Evolutionary conservation across 2,888 invertebrate genomes (phyloP).

Genomic region (Seladonia tumulorum): DNA sequence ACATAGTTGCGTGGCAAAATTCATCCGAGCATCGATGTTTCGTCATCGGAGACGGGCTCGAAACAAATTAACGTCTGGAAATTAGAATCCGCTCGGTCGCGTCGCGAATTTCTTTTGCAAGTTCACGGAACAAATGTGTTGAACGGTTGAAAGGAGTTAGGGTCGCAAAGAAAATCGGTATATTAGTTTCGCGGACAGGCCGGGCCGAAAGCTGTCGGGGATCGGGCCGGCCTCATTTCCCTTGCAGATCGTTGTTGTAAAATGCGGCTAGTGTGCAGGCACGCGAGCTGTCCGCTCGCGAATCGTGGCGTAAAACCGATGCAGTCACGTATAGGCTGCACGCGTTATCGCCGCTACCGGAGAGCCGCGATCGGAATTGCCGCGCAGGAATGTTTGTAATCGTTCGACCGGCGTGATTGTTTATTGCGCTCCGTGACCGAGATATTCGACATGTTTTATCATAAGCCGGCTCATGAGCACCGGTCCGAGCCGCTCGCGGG

Average conservation of each 20-base stretch:
- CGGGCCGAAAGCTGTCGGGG: not conserved
- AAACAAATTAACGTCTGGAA: not conserved
- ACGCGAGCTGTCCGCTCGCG: not conserved
- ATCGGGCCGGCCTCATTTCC: conserved; percentile 14
- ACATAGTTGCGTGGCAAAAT: not conserved
- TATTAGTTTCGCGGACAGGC: not conserved
- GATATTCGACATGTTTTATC: conserved; percentile 13
- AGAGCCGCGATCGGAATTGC: conserved; percentile 19
- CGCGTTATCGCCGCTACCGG: conserved; percentile 6
- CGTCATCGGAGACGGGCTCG: not conserved
- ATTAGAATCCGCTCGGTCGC: not conserved
- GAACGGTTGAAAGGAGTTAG: not conserved
- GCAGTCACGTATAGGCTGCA: conserved; percentile 19
- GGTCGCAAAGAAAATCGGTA: not conserved
- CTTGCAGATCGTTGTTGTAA: conserved; percentile 33
- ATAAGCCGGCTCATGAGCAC: not conserved
- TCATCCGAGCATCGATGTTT: not conserved
- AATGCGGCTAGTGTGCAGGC: conserved; percentile 8
- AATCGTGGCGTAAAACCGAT: conserved; percentile 7
- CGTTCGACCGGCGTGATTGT: conserved; percentile 11
- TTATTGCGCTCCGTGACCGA: conserved; percentile 31
- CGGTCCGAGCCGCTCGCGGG: not conserved
- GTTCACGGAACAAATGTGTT: not conserved
- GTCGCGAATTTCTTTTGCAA: not conserved
- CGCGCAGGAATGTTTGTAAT: conserved; percentile 30